These are phyloP conservation scores for Arrhopalites spinosus DNA, from an alignment of 2,888 invertebrate genomes.

Conservation along the genomic window DNA sequence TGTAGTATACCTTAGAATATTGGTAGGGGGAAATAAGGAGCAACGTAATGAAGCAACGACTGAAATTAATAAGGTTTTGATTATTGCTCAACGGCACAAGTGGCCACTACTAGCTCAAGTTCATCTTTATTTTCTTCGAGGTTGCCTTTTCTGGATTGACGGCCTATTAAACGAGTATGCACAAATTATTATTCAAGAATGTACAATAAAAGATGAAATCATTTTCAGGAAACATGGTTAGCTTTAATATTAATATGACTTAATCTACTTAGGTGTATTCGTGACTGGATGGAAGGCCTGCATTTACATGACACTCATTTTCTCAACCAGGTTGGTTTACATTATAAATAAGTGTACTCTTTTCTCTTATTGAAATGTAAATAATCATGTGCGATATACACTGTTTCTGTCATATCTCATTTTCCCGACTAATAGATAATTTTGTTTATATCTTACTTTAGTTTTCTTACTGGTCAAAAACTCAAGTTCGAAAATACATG, in stretches of 20 bases:
- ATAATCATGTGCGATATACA: not conserved
- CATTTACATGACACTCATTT: not conserved
- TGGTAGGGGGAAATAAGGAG: constrained; percentile 5
- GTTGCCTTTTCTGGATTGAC: not conserved
- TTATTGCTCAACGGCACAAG: not conserved
- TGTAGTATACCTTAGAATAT: constrained; percentile 5
- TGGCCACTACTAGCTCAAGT: constrained; percentile 6
- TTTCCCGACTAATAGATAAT: too few species aligned
- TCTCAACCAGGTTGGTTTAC: constrained; percentile 16
- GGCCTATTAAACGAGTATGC: not conserved
- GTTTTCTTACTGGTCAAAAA: constrained; percentile 28
- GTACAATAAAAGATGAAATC: too few species aligned
- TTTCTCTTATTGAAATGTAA: not conserved
- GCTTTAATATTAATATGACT: too few species aligned
- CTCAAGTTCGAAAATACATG: constrained; percentile 28
- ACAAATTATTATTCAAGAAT: constrained; percentile 8
- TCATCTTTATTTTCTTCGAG: constrained; percentile 23
- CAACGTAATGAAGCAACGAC: not conserved
- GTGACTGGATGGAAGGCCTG: not conserved
- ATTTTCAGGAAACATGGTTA: too few species aligned
- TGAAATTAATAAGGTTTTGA: not conserved
- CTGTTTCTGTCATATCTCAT: not conserved
- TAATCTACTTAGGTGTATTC: too few species aligned
- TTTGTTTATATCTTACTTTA: constrained; percentile 1
- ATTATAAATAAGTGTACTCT: not conserved